A percentile compares a stretch with the other conserved stretches of the same genome.
These are phyloP conservation scores for Drosophila mercatorum DNA, from an alignment of 2,888 invertebrate species.

Conservation along the genomic window DNA sequence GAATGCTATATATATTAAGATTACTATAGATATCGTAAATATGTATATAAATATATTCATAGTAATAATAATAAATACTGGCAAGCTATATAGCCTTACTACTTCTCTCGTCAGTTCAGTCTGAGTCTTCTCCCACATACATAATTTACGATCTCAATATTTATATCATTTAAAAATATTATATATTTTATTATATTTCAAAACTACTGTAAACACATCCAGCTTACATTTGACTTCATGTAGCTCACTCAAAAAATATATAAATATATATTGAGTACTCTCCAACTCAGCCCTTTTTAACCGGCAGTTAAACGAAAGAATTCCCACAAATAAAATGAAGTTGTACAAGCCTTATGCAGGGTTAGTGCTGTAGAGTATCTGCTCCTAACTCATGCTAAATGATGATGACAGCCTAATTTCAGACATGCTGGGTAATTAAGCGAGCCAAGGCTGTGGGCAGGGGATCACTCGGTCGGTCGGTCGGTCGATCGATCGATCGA, in stretches of 20 bases:
- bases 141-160: no score
- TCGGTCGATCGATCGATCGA: conserved; percentile 29
- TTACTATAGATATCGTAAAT: no score
- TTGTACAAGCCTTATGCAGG: background rate
- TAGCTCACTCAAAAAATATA: no score
- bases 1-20: no score
- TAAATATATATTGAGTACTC: background rate
- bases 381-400: conserved; percentile 51
- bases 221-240: background rate
- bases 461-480: conserved; percentile 18
- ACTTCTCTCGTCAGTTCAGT: no score
- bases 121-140: no score
- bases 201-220: background rate
- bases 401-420: conserved; percentile 79
- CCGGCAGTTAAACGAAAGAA: background rate
- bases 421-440: conserved; percentile 57
- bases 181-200: background rate
- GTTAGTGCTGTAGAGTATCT: conserved; percentile 4
- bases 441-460: conserved; percentile 40
- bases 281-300: background rate
- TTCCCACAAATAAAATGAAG: conserved; percentile 11
- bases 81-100: no score
- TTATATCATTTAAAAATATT: background rate
- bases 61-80: no score
- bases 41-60: no score